Base-by-base conservation (phyloP, 1,140 invertebrate genomes). In the Heliconius congener region DNA sequence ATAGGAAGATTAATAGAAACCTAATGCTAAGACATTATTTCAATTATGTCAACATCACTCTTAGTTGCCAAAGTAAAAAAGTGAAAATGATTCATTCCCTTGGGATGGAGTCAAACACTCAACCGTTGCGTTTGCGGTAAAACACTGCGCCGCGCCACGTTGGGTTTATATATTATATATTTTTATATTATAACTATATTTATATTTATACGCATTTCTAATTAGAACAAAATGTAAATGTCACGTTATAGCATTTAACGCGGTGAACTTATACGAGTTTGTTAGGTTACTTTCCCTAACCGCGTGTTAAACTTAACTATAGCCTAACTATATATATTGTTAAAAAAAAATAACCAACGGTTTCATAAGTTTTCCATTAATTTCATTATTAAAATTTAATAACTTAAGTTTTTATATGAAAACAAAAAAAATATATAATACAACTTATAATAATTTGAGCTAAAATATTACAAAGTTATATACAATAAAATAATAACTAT, bases 221-320 rank as follows among this genome's bases (percentile, higher is more conserved):
- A 66, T 66, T 66, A 30, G 60, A 66, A 30, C 27, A 66, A 13
- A 79, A 75, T 75, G 42, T 73, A 79, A 85, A 85, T 81, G 80
- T 83, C 83, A 79, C 71, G 39, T 52, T 79, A 80, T 84, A 78
- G 81, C 83, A 84, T 85, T 82, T 79, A 80, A 37, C 75, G 76
- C 74, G 57, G 34, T 84, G 80, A 79, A 81, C 80, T 81, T 83
- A 80, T 85, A 74, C 57, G 74, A 79, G 73, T 27, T 66, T 66
- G 60, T 74, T 79, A 83, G 82, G 76, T 80, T 80, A 80, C 81
- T 85, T 85, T 83, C 82, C 78, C 80, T 83, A 76, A 80, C 78
- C 82, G 73, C 73, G 55, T 55, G 34, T 75, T 75, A 75, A 75
- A 42, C 39, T 66, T 66, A 66, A 66, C 55, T 23, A 27, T n/a